A percentile compares a stretch with the other conserved stretches of the same genome.
These are phyloP conservation scores for Sibirionetta formosa DNA, from an alignment of 2,797 vertebrate genomes.

Conservation along the genomic window DNA sequence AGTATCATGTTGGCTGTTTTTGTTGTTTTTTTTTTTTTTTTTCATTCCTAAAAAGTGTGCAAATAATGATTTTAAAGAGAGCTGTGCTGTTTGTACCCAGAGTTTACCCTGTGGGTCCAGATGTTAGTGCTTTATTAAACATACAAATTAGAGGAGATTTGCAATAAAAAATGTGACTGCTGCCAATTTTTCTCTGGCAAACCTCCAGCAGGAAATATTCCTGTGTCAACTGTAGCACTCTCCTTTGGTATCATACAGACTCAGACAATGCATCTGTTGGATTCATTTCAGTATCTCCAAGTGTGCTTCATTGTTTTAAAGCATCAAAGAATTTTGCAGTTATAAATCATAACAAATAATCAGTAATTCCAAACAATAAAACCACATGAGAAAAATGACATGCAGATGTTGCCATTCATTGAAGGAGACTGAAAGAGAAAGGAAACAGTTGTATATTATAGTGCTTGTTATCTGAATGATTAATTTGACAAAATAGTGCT, in stretches of 20 bases:
- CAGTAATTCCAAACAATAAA: slow-evolving; percentile 43
- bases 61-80: slow-evolving; percentile 52
- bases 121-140: slow-evolving; percentile 70
- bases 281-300: slow-evolving; percentile 53
- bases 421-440: slow-evolving; percentile 25
- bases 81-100: background rate
- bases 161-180: slow-evolving; percentile 8
- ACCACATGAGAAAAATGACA: slow-evolving; percentile 14
- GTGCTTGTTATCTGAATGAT: background rate
- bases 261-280: slow-evolving; percentile 31
- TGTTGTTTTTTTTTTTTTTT: background rate
- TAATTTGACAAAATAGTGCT: slow-evolving; percentile 38
- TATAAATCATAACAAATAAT: slow-evolving; percentile 58
- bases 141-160: slow-evolving; percentile 46
- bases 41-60: background rate
- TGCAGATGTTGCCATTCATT: slow-evolving; percentile 8
- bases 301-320: slow-evolving; percentile 40
- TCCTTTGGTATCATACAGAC: slow-evolving; percentile 29
- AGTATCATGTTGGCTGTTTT: background rate
- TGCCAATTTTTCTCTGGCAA: slow-evolving; percentile 66
- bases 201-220: slow-evolving; percentile 73
- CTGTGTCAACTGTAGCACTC: slow-evolving; percentile 30
- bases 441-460: background rate
- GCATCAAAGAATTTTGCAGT: slow-evolving; percentile 42
- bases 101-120: slow-evolving; percentile 48